Base-by-base conservation (phyloP, 2,113 vertebrate genomes). In the Mesembrinibis cayennensis region DNA sequence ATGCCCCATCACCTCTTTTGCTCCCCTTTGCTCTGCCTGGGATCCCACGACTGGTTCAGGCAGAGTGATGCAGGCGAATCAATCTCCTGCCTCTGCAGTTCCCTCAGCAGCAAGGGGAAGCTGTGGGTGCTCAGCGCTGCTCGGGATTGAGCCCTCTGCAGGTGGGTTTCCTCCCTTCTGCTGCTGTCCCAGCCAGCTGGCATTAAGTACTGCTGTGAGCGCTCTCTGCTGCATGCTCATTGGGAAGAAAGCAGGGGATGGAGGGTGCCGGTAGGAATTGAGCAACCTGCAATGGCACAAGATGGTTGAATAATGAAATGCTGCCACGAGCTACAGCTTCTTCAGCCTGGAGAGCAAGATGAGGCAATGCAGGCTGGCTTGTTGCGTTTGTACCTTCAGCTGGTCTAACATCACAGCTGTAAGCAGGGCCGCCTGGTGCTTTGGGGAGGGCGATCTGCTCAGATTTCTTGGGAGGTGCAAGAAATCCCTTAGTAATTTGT, bases 211-310 rank as follows among this genome's bases (percentile, higher is more conserved):
- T 26, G 36, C 63, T 78, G 32, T 26, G 76, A 70, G 61, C 16
- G 0, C n/a, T 36, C 22, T 62, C 22, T 62, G 58, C 63, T 27
- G 4, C 3, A 1, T 42, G 62, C 49, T 62, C 44, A 2, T 2
- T 32, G 55, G 47, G 78, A 80, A 62, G 36, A 38, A 52, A 23
- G 40, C 38, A 49, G 61, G 42, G 45, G 34, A 3, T 56, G 62
- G 63, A 53, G n/a, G 40, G 27, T 67, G 56, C 53, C 4, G 20
- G 3, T 6, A 69, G 56, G 47, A 70, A 61, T 4, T 3, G 69
- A 82, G 73, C 34, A 70, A 7, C 50, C 56, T 76, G 42, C 59
- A 52, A 1, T 66, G 71, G 34, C 26, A 11, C 9, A 47, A 70
- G 11, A 8, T 55, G 79, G 15, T 5, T 71, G 42, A 55, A 42